Base-by-base conservation (phyloP, 2,797 vertebrate species). In the Nannoperca obscura region DNA sequence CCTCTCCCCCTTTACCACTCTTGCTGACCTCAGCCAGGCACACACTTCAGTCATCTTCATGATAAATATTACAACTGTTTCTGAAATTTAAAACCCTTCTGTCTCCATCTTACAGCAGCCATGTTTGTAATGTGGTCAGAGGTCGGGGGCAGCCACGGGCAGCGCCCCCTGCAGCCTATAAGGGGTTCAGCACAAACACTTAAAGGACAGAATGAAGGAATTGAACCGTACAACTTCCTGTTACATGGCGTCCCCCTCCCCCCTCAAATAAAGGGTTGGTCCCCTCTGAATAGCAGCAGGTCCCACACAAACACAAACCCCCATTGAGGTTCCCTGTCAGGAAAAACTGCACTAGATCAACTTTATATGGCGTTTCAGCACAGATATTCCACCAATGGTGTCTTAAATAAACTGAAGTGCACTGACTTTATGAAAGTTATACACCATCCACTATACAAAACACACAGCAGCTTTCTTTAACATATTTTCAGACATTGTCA, bases 281-380 rank as follows among this genome's bases (percentile, higher is more conserved):
- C 62, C 64, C 36, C 17, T 62, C 19, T 82, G 58, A 88, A 73
- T 67, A 15, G 64, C 71, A 13, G 14, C 64, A 62, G 74, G 81
- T 66, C 73, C 74, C 68, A 42, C 70, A 77, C 74, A 82, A 20
- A 82, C 73, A 83, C 81, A 87, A 82, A 81, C 81, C 76, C 73
- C 71, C 79, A 77, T 3, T 64, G 42, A 76, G 44, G 54, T 11
- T 80, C 57, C 68, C 55, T 54, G 55, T 71, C 59, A 80, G 40
- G 53, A 47, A 49, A 65, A 76, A 76, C 46, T 40, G 52, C 65
- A 76, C 11, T 17, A 59, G 19, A 44, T 62, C 27, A 55, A 61
- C 68, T 44, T 59, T 34, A 24, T 34, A 20, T 40, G 7, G 17
- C 24, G 0, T 57, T 20, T 19, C 34, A 24, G 20, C 19, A 15